These are phyloP conservation scores for Rhyzopertha dominica DNA, from an alignment of 1,140 invertebrate genomes.

Conservation along the genomic window DNA sequence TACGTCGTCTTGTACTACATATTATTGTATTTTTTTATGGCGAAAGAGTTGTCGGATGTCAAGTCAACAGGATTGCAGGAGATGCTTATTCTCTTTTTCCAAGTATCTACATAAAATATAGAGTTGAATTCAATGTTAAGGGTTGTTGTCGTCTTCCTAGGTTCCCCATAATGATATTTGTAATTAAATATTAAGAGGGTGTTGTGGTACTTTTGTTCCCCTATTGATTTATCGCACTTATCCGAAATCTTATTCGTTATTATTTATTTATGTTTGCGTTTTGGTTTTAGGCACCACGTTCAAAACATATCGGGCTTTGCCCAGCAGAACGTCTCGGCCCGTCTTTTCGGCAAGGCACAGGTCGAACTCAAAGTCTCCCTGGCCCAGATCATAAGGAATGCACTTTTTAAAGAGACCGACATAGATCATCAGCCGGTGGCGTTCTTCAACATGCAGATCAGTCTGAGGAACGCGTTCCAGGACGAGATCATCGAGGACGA, in stretches of 20 bases:
- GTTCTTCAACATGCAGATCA: conserved; percentile 93
- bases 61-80: too few species aligned
- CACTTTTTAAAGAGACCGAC: conserved; percentile 94
- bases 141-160: too few species aligned
- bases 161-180: too few species aligned
- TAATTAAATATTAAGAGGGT: too few species aligned
- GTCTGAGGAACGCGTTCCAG: conserved; percentile 53
- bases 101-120: too few species aligned
- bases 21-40: too few species aligned
- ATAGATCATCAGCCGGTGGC: conserved; percentile 95
- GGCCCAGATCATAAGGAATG: conserved; percentile 88
- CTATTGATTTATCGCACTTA: too few species aligned
- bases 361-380: conserved; percentile 92
- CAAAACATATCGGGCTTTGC: conserved; percentile 75
- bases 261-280: too few species aligned
- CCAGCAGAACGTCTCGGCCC: conserved; percentile 45
- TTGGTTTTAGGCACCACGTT: conserved; percentile 91
- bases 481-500: conserved; percentile 89
- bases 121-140: too few species aligned
- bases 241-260: conserved; percentile 53
- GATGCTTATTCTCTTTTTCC: too few species aligned
- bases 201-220: too few species aligned
- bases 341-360: conserved; percentile 86
- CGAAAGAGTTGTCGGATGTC: too few species aligned
- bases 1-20: conserved; percentile 8